These are phyloP conservation scores for Drosophila ochracea DNA, from an alignment of 2,888 invertebrate species.

Conservation along the genomic window DNA sequence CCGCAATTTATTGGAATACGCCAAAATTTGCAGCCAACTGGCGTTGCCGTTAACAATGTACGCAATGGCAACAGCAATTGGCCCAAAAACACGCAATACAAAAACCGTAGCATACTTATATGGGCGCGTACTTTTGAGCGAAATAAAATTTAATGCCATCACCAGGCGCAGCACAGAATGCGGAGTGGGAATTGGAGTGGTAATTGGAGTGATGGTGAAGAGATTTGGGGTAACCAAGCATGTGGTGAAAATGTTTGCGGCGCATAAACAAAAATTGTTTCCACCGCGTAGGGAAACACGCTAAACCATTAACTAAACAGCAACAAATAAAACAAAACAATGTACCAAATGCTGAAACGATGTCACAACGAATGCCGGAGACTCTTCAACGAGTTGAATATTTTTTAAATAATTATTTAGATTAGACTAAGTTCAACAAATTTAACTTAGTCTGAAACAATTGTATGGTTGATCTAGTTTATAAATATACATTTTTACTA, in stretches of 20 bases:
- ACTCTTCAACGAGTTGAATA: slow-evolving; percentile 11
- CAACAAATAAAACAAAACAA: slow-evolving; percentile 70
- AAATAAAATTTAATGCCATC: slow-evolving; percentile 77
- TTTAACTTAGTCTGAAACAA: background rate
- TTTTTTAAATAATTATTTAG: background rate
- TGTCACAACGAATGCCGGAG: slow-evolving; percentile 8
- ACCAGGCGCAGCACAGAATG: slow-evolving; percentile 41
- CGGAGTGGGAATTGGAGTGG: background rate
- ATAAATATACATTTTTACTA: background rate
- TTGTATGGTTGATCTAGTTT: background rate
- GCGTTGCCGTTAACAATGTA: slow-evolving; percentile 58
- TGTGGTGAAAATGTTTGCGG: slow-evolving; percentile 78
- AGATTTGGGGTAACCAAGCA: slow-evolving; percentile 19
- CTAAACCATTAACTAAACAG: slow-evolving; percentile 81
- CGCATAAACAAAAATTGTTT: slow-evolving; percentile 81
- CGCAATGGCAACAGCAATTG: slow-evolving; percentile 42
- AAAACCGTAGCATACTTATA: slow-evolving; percentile 58
- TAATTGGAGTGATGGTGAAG: background rate
- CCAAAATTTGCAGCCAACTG: slow-evolving; percentile 55
- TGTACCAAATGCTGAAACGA: background rate
- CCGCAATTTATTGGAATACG: slow-evolving; percentile 68
- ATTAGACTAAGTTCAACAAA: too few relatives aligned
- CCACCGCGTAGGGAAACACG: slow-evolving; percentile 68
- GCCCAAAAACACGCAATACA: slow-evolving; percentile 1
- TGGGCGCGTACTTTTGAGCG: slow-evolving; percentile 60